Evolutionary conservation across 1,140 invertebrate genomes (phyloP).

Genomic region (Atta colombica): DNA sequence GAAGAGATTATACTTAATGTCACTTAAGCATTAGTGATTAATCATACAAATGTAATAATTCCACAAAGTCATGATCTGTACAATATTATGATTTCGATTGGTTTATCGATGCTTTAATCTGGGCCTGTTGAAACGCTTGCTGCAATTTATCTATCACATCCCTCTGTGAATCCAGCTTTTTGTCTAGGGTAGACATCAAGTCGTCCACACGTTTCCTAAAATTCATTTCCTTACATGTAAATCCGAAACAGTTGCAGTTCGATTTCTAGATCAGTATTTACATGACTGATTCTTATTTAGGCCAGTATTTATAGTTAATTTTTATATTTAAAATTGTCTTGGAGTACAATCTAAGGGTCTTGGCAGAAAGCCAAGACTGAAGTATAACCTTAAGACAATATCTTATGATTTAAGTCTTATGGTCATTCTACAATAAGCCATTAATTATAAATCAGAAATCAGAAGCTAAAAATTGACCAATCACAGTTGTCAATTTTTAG

Average conservation of each 20-base stretch:
- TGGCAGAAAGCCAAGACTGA: too few relatives aligned
- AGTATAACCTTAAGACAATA: too few relatives aligned
- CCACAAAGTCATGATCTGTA: not conserved
- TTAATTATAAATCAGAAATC: too few relatives aligned
- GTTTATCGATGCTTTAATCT: slow-evolving; percentile 87
- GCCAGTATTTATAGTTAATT: too few relatives aligned
- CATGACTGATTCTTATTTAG: too few relatives aligned
- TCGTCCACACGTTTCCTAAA: slow-evolving; percentile 92
- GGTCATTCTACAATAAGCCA: too few relatives aligned
- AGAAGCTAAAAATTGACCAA: too few relatives aligned
- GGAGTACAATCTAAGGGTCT: too few relatives aligned
- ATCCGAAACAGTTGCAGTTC: not conserved
- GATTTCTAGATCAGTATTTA: not conserved
- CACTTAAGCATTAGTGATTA: slow-evolving; percentile 30
- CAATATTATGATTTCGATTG: slow-evolving; percentile 66
- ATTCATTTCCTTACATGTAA: slow-evolving; percentile 3
- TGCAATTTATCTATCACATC: slow-evolving; percentile 93
- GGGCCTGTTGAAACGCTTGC: slow-evolving; percentile 91
- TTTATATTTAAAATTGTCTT: too few relatives aligned
- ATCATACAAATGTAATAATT: slow-evolving; percentile 20
- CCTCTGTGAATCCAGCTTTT: slow-evolving; percentile 92
- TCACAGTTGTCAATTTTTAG: too few relatives aligned
- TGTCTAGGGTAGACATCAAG: slow-evolving; percentile 91
- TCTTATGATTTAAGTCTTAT: too few relatives aligned
- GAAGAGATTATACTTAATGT: slow-evolving; percentile 1